Evolutionary conservation across 2,888 invertebrate species (phyloP).

Genomic region (Fissipunctia ypsillon): DNA sequence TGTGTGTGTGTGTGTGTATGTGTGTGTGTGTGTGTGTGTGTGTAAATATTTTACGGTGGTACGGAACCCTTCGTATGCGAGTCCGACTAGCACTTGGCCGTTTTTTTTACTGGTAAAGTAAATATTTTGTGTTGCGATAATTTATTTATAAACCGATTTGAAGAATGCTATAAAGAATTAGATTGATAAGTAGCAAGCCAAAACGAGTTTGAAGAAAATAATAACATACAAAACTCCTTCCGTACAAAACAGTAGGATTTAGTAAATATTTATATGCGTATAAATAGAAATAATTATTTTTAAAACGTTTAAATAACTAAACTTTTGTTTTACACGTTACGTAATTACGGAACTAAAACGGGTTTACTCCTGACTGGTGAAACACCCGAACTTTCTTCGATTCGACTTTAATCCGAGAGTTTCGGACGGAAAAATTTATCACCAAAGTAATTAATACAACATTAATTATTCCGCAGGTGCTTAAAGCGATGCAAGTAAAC

Average conservation of each 20-base stretch:
- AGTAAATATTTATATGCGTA: conserved; percentile 10
- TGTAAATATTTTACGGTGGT: too few species aligned
- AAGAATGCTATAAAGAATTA: conserved; percentile 34
- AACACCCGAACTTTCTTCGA: conserved; percentile 52
- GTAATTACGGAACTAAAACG: conserved; percentile 43
- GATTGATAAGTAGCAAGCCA: conserved; percentile 7
- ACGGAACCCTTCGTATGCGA: too few species aligned
- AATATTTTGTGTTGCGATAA: conserved; percentile 63
- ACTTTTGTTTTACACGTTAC: conserved; percentile 19
- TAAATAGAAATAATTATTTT: conserved; percentile 19
- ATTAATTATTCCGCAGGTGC: conserved; percentile 62
- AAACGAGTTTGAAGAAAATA: conserved; percentile 14
- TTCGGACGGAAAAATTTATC: conserved; percentile 61
- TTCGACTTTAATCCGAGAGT: conserved; percentile 33
- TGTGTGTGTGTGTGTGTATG: too few species aligned
- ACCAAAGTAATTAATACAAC: conserved; percentile 51
- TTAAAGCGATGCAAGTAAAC: conserved; percentile 56
- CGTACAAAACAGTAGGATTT: conserved; percentile 15
- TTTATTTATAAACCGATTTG: conserved; percentile 47
- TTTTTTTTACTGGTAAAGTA: conserved; percentile 50
- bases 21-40: too few species aligned
- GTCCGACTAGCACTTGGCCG: background rate
- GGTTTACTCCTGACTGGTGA: conserved; percentile 30
- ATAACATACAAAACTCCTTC: conserved; percentile 11
- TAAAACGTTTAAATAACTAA: conserved; percentile 1